Base-by-base conservation (phyloP, 2,888 invertebrate genomes). In the Hypselothyrea guttata region DNA sequence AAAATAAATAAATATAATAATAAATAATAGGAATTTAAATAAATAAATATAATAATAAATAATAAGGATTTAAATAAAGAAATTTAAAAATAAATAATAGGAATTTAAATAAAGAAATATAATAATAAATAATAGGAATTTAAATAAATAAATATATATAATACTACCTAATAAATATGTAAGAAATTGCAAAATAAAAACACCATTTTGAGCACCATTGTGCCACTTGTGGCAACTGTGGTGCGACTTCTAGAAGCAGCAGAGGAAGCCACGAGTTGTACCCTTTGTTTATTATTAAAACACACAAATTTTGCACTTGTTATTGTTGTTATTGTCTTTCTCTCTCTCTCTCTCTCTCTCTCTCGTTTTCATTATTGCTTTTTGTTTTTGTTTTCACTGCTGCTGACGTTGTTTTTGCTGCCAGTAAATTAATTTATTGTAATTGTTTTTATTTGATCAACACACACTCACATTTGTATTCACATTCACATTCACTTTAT, bases 341-440 rank as follows among this genome's bases (percentile, higher is more conserved):
- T n/a, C 30, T 15, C 34, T 45, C n/a, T n/a, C n/a, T n/a, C n/a
- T n/a, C n/a, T n/a, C n/a, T n/a, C n/a, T 18, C 30, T 42, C 34
- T 38, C 55, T 60, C 69, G 35, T 46, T 55, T 8, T 52, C 52
- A 44, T 47, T 65, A 13, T 49, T 54, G 22, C 49, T 38, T 41
- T 35, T 41, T 13, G 47, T 49, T 34, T 13, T 7, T 30, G 12
- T 13, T 34, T 27, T 37, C 34, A 30, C 44, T 49, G 37, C 38
- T 16, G 34, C 15, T 15, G 9, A 18, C 38, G 35, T 65, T 70
- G 65, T 49, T 65, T 54, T 61, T 56, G 42, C 46, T 69, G 61
- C 42, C 55, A 73, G 62, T 81, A 54, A 73, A 58, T 66, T 48
- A 61, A 77, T 74, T 74, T 73, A 77, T 74, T 62, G 55, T 55